phyloP scores from a whole-genome alignment of 2,888 invertebrate species.

The Drosophila macrospina region DNA sequence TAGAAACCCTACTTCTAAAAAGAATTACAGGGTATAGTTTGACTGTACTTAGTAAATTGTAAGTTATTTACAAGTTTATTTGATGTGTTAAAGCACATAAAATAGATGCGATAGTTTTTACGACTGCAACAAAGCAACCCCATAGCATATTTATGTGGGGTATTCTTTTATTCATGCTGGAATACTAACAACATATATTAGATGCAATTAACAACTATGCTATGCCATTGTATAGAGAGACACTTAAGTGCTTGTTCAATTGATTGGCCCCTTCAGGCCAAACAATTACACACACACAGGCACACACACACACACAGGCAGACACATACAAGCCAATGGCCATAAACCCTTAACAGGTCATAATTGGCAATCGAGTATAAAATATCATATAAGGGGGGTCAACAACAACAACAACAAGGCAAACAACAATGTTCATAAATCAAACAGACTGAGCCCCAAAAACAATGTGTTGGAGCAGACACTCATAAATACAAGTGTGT shows the following conservation, averaged over 20 bases:
- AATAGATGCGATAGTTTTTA: too few species aligned
- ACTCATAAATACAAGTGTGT: constrained; percentile 40
- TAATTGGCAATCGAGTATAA: constrained; percentile 75
- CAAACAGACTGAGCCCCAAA: constrained; percentile 62
- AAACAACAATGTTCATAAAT: constrained; percentile 58
- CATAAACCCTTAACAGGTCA: constrained; percentile 71
- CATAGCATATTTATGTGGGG: not conserved
- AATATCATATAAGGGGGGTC: constrained; percentile 62
- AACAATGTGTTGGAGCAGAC: constrained; percentile 43
- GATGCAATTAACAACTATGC: constrained; percentile 40
- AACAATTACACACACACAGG: constrained; percentile 44
- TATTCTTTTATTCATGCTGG: not conserved
- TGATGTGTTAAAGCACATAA: too few species aligned
- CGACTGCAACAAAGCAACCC: not conserved
- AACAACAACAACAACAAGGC: constrained; percentile 34
- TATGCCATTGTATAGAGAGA: constrained; percentile 20
- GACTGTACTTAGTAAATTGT: too few species aligned
- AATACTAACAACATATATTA: constrained; percentile 15
- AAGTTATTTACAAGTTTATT: too few species aligned
- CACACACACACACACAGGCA: not conserved
- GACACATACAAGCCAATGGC: constrained; percentile 35
- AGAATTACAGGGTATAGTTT: too few species aligned
- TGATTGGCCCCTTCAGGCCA: constrained; percentile 44
- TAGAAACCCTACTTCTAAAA: too few species aligned
- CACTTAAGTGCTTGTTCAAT: constrained; percentile 49